These are phyloP conservation scores for Hippopotamyrus pictus DNA, from an alignment of 2,797 vertebrate genomes.

Conservation along the genomic window DNA sequence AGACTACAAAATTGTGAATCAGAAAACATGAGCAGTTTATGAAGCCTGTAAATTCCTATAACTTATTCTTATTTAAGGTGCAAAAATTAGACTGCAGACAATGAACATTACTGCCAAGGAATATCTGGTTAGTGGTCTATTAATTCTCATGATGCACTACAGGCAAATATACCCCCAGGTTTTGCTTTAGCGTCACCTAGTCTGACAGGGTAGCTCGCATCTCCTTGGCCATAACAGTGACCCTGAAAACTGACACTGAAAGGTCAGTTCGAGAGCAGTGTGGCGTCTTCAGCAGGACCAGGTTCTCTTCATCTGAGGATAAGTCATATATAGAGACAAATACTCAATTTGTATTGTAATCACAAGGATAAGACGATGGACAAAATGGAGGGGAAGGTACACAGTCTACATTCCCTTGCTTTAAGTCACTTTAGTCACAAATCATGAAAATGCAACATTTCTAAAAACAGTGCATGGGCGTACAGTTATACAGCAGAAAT, in stretches of 20 bases:
- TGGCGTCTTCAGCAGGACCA: background rate
- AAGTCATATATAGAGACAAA: background rate
- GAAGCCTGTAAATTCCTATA: background rate
- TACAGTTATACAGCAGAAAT: background rate
- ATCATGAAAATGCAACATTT: background rate
- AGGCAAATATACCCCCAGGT: background rate
- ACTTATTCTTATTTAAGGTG: background rate
- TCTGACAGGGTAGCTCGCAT: background rate
- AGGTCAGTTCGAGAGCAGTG: background rate
- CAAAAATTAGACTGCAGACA: background rate
- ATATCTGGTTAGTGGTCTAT: background rate
- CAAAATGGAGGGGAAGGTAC: background rate
- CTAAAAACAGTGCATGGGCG: background rate
- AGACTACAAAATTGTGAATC: background rate
- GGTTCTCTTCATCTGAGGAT: background rate
- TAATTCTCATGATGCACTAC: background rate
- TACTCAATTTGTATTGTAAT: background rate
- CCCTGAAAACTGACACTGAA: background rate
- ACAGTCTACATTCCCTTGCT: background rate
- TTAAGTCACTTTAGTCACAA: background rate
- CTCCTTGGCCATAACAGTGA: background rate
- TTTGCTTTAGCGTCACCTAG: background rate
- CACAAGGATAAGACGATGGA: background rate
- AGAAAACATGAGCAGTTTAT: background rate
- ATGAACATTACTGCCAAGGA: background rate